These are phyloP conservation scores for Drosophila pegasa DNA, from an alignment of 2,888 invertebrate genomes.

Conservation along the genomic window DNA sequence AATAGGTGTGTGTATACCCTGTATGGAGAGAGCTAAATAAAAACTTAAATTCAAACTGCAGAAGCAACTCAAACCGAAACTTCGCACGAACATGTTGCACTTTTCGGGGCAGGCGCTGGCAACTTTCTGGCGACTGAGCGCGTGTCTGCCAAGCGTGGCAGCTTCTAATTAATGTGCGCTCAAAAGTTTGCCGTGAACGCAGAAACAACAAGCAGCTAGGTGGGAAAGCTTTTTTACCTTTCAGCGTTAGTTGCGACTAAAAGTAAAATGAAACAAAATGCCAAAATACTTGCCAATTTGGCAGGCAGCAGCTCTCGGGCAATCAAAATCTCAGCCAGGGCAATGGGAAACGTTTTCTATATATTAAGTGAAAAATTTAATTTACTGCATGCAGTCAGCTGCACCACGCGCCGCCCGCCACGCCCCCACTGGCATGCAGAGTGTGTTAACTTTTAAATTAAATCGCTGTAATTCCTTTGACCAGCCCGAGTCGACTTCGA, in stretches of 20 bases:
- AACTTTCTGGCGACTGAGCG: constrained; percentile 57
- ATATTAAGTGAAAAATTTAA: constrained; percentile 73
- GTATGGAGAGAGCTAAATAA: background rate
- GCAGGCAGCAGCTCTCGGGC: constrained; percentile 31
- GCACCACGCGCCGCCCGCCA: background rate
- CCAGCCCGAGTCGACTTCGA: constrained; percentile 18
- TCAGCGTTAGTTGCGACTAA: constrained; percentile 25
- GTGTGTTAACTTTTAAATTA: constrained; percentile 67
- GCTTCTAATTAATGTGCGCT: constrained; percentile 79
- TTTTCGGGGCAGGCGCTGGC: constrained; percentile 36
- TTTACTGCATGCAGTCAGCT: constrained; percentile 52
- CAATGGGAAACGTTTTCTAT: constrained; percentile 57
- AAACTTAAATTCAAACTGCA: constrained; percentile 61
- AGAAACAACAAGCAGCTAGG: constrained; percentile 17
- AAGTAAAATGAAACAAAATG: constrained; percentile 56
- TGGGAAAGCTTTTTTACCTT: constrained; percentile 8
- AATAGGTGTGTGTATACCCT: constrained; percentile 6
- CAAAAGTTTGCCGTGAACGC: constrained; percentile 57
- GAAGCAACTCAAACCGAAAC: constrained; percentile 63
- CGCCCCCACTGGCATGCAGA: constrained; percentile 5
- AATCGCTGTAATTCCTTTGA: constrained; percentile 63
- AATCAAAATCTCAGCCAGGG: constrained; percentile 50
- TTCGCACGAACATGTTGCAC: constrained; percentile 64
- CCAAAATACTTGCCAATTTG: constrained; percentile 54
- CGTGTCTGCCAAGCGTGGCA: constrained; percentile 70